Evolutionary conservation across 2,797 vertebrate genomes (phyloP), one percentile per base, ranked within the genome.

Genomic region (Melanotaenia trifasciata): DNA sequence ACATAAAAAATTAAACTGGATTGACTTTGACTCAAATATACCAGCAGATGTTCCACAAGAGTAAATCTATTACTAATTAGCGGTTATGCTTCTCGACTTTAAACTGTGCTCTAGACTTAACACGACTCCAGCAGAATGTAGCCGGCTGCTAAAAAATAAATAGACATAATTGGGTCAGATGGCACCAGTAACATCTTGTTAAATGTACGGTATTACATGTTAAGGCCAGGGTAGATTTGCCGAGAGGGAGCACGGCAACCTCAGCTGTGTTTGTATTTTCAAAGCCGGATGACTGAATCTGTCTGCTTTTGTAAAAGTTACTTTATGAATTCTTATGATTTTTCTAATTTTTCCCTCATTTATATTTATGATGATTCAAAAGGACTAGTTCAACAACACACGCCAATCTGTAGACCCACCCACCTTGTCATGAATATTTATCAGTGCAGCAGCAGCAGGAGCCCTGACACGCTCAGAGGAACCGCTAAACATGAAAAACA

Each of bases 351-450:
- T 16, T 28, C 6, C 5, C 54, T 75, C 58, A 77, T 84, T 88
- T 54, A 81, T 79, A 84, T 84, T 85, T 32, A 84, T 73, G 4
- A 14, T 58, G 50, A 67, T 80, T 76, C 75, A 36, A 24, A 57
- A 64, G 26, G 7, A 67, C 26, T 4, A 38, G 47, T 30, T 63
- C 1, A 3, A 73, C 56, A 71, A 54, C 59, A 63, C 0, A 13
- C 20, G 2, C 24, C 54, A 5, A 35, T 43, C 10, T 56, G 32
- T 68, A 45, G 47, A 68, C 30, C 64, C 66, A 20, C 61, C 76
- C 64, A 64, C 66, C 32, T 54, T 13, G 10, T 68, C 38, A 28
- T 64, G 3, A 81, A 79, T 78, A 81, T 84, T 73, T 47, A 79
- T 70, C 20, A 65, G 56, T 4, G 3, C 47, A 72, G 57, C 70